Base-by-base conservation (phyloP, 2,888 invertebrate species). In the Chironomus tentans region DNA sequence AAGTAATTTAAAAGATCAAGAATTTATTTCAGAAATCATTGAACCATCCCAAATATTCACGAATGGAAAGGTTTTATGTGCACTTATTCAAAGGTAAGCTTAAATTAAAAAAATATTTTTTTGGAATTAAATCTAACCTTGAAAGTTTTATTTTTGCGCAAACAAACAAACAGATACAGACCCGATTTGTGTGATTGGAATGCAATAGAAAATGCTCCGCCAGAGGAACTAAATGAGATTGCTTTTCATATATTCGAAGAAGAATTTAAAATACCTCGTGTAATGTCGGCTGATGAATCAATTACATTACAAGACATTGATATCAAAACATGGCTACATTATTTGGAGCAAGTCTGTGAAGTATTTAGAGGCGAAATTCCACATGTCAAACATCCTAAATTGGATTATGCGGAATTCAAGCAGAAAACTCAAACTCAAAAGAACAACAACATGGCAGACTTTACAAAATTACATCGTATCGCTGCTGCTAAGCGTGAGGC, bases 291-390 rank as follows among this genome's bases (percentile, higher is more conserved):
- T 0, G 88, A 89, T 79, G 95, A 95, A 80, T 91, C 84, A 0
- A 62, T 83, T 46, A 81, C 81, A 46, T 77, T 84, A 7, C 81
- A 79, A 13, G 80, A 80, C 48, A 78, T 83, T 4, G 84, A 84
- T 76, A 81, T 83, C 4, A 83, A 83, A 77, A 78, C 81, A n/a
- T 84, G 84, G 84, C 89, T 95, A 18, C 90, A 92, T 74, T 97
- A 97, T 82, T 86, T 97, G 77, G 90, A 92, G 70, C 92, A 95
- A 83, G 91, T 97, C 78, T 96, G 96, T 84, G 91, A 93, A 82
- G 90, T 91, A 76, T 97, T 97, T 86, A 91, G 94, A 80, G 94
- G 95, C 68, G 95, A 97, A 84, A 93, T 95, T 80, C 95, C 96
- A 5, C 90, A 91, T 80, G 87, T 91, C 77, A 91, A 90, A 81